These are phyloP conservation scores for Ichneumoninae sp. DNA, from an alignment of 2,888 invertebrate species.

Conservation along the genomic window DNA sequence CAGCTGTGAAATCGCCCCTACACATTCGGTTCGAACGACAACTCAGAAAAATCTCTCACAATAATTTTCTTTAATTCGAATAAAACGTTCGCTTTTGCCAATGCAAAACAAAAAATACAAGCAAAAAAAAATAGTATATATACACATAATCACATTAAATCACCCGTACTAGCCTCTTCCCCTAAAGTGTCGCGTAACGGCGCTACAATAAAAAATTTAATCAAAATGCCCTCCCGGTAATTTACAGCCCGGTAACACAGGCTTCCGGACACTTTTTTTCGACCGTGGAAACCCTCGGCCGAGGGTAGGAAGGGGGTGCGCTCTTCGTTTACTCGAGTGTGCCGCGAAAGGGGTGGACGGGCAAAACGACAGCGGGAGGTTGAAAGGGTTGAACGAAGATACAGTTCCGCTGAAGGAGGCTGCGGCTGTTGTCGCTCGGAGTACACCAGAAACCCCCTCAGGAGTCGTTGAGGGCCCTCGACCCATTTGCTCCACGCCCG, in stretches of 20 bases:
- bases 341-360: conserved; percentile 51
- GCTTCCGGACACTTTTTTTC: conserved; percentile 37
- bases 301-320: conserved; percentile 45
- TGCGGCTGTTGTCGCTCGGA: conserved; percentile 35
- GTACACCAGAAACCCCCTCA: conserved; percentile 64
- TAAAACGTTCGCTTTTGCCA: conserved; percentile 68
- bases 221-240: conserved; percentile 84
- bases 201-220: conserved; percentile 84
- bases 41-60: background rate
- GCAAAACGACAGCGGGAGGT: conserved; percentile 51
- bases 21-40: background rate
- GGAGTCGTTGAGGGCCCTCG: conserved; percentile 76
- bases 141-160: conserved; percentile 75
- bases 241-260: conserved; percentile 77
- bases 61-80: conserved; percentile 66
- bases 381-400: conserved; percentile 24
- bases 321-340: conserved; percentile 23
- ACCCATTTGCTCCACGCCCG: conserved; percentile 73
- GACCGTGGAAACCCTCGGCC: conserved; percentile 77
- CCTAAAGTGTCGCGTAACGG: conserved; percentile 66
- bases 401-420: conserved; percentile 1
- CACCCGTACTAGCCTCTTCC: conserved; percentile 71
- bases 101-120: conserved; percentile 72
- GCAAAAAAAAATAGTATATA: conserved; percentile 30
- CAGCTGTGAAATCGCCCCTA: background rate